Percentiles rank a stretch among this genome's conserved stretches.
phyloP scores from a whole-genome alignment of 2,888 invertebrate genomes.

The Trachelus tabidus region DNA sequence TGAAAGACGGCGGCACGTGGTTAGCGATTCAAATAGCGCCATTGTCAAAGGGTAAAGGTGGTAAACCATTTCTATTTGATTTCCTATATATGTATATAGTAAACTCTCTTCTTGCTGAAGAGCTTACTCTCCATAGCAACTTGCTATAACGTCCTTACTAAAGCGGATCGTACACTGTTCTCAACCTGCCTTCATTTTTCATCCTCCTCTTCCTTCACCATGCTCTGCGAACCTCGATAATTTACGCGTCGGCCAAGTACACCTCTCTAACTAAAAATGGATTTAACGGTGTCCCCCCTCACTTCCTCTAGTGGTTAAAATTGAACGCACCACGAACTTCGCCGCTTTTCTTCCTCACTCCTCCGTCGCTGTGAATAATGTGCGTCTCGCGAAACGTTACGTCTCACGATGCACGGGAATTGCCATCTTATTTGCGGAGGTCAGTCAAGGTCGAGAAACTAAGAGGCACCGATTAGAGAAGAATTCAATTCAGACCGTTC shows the following conservation, averaged over 20 bases:
- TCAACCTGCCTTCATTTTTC: neutral
- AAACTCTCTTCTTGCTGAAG: neutral
- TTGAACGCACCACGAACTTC: neutral
- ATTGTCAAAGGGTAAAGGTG: neutral
- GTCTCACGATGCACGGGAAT: neutral
- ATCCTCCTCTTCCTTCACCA: neutral
- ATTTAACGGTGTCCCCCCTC: neutral
- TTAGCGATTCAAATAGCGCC: neutral
- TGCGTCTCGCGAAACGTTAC: neutral
- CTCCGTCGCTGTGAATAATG: neutral
- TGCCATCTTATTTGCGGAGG: neutral
- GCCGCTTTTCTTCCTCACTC: neutral
- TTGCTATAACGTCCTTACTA: conserved; percentile 10
- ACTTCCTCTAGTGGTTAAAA: neutral
- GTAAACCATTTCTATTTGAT: neutral
- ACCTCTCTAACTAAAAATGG: neutral
- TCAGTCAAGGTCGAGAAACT: neutral
- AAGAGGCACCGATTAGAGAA: neutral
- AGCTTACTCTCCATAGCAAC: conserved; percentile 19
- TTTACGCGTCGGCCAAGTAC: neutral
- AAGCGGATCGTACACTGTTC: conserved; percentile 16
- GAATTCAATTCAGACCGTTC: neutral
- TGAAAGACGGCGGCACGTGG: neutral
- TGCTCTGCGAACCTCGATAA: neutral
- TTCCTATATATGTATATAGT: neutral